Conservation (phyloP, 37 sponge, comb jelly and placozoan genomes). For the Hormiphora californensis region DNA sequence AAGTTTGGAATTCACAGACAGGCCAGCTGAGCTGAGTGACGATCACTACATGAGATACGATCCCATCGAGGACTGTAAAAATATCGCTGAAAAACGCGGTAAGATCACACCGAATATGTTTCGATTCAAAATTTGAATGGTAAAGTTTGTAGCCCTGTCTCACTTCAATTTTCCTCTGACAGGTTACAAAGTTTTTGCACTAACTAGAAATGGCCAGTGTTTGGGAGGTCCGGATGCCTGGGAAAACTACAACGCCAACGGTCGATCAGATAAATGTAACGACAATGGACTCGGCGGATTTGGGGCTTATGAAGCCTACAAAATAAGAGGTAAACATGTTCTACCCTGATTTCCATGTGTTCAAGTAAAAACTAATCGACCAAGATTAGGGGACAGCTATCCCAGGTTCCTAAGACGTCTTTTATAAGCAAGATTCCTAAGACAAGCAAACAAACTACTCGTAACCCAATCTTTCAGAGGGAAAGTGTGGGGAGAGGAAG, state of each 20-base stretch:
- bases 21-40: neutral
- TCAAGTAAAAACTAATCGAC: too few relatives aligned
- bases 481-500: too few relatives aligned
- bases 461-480: too few relatives aligned
- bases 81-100: neutral
- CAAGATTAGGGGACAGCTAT: too few relatives aligned
- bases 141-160: neutral
- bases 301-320: neutral
- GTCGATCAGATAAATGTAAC: neutral
- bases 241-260: neutral
- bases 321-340: neutral
- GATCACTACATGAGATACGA: neutral
- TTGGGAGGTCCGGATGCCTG: neutral
- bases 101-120: neutral
- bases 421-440: too few relatives aligned
- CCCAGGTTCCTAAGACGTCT: too few relatives aligned
- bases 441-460: too few relatives aligned
- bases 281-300: neutral
- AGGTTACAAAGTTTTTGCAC: neutral
- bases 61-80: neutral
- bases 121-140: neutral
- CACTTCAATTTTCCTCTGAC: neutral
- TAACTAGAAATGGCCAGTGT: neutral
- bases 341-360: too few relatives aligned
- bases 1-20: neutral